Evolutionary conservation across 2,888 invertebrate species (phyloP), one percentile per base, ranked within the genome.

Genomic region (Xylocampa areola): DNA sequence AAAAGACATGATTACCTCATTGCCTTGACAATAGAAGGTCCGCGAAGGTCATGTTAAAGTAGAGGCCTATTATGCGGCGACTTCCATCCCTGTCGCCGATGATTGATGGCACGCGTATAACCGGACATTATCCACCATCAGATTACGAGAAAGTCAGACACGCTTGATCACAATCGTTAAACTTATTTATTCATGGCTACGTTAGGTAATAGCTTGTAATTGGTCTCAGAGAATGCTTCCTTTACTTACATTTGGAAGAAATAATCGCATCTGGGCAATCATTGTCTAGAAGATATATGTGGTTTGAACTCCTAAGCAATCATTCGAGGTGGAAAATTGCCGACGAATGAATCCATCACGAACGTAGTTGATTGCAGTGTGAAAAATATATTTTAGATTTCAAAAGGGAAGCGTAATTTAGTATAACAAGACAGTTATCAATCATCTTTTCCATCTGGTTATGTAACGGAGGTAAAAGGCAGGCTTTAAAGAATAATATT

Each of bases 71-170:
- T 67, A 74, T 72, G 66, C 66, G 45, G 49, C 53, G 35, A 48
- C 69, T 75, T 62, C 67, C 60, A 69, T 50, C 60, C 54, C 39
- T 50, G 65, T 62, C 69, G 43, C 48, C 53, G 30, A 70, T 75
- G 76, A 76, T 76, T 77, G 76, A 77, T 77, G 77, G 30, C 52
- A 53, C 33, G 52, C 43, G 57, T 39, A 73, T 61, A 64, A 52
- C 48, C 59, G 53, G 65, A 51, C 54, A 62, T 64, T 62, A 74
- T 55, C 60, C 51, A 55, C 59, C 49, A 50, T 62, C 52, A 48
- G 68, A 70, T 67, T 62, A 54, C 54, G 50, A 69, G 69, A 76
- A 69, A 76, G 76, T 30, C 51, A 50, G 73, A 44, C 35, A 58
- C 60, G 59, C 48, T 62, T 39, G 45, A 67, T 61, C 65, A 68